Evolutionary conservation across 2,888 invertebrate genomes (phyloP).

Genomic region (Ophioninae sp.): DNA sequence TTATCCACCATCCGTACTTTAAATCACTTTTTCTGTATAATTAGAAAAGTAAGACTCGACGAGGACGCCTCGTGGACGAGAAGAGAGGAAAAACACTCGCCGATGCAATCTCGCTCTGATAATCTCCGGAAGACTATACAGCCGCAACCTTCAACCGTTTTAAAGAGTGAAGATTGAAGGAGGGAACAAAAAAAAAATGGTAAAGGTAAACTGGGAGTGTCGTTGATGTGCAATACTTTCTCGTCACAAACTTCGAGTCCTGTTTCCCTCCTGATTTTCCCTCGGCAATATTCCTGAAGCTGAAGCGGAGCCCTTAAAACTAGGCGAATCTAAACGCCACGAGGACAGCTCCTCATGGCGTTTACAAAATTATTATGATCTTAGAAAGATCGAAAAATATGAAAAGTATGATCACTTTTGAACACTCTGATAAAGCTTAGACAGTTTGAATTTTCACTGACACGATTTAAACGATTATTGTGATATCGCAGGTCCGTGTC

Average conservation of each 20-base stretch:
- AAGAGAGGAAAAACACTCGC: slow-evolving; percentile 14
- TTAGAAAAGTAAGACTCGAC: slow-evolving; percentile 55
- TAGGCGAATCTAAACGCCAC: slow-evolving; percentile 25
- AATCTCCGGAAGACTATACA: slow-evolving; percentile 10
- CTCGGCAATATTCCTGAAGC: neutral
- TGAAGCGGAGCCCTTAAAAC: neutral
- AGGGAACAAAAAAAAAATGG: neutral
- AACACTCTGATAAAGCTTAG: too few relatives aligned
- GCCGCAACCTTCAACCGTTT: neutral
- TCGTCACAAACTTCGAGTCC: slow-evolving; percentile 13
- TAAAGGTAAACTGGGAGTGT: slow-evolving; percentile 6
- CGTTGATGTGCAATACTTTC: slow-evolving; percentile 12
- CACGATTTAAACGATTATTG: too few relatives aligned
- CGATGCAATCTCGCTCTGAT: slow-evolving; percentile 39
- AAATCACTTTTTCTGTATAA: slow-evolving; percentile 56
- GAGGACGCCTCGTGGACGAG: neutral
- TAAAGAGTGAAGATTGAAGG: slow-evolving; percentile 21
- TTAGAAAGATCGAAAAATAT: too few relatives aligned
- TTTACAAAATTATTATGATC: slow-evolving; percentile 3
- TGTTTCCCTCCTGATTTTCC: slow-evolving; percentile 9
- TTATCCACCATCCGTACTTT: slow-evolving; percentile 24
- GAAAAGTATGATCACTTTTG: too few relatives aligned
- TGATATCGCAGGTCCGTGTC: too few relatives aligned
- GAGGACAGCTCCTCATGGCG: neutral
- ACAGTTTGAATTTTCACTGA: too few relatives aligned